These are phyloP conservation scores for Cossypha polioptera DNA, from an alignment of 2,797 vertebrate genomes.

Conservation along the genomic window DNA sequence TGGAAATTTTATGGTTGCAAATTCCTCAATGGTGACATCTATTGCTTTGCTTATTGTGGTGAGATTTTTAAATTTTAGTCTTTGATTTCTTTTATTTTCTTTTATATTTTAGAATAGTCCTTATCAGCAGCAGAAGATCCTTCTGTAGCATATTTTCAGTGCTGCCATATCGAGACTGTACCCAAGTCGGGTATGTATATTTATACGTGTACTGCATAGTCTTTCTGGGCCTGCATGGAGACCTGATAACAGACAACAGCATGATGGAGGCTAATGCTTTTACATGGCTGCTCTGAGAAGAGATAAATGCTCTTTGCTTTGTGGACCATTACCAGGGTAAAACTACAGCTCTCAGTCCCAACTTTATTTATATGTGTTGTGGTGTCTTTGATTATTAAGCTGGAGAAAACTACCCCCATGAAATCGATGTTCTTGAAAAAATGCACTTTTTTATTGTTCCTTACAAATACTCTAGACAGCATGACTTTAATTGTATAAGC, in stretches of 20 bases:
- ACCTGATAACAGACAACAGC: neutral
- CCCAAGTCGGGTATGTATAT: constrained; percentile 96
- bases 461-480: neutral
- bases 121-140: constrained; percentile 99
- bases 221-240: constrained; percentile 55
- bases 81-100: constrained; percentile 81
- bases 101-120: constrained; percentile 95
- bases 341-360: neutral
- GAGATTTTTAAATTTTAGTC: constrained; percentile 57
- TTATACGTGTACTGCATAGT: constrained; percentile 48
- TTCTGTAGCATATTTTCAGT: constrained; percentile 99
- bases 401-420: neutral
- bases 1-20: neutral
- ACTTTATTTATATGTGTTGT: neutral
- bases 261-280: constrained; percentile 26
- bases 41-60: constrained; percentile 59
- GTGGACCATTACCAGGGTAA: neutral
- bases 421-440: neutral
- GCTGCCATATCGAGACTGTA: constrained; percentile 98
- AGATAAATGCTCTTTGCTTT: neutral
- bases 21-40: neutral
- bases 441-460: neutral
- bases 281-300: neutral
- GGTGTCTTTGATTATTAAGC: neutral
- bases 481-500: neutral